Percentiles rank a stretch among this genome's conserved stretches.
phyloP scores from a whole-genome alignment of 1,140 invertebrate species.

The Stegodyphus mimosarum region DNA sequence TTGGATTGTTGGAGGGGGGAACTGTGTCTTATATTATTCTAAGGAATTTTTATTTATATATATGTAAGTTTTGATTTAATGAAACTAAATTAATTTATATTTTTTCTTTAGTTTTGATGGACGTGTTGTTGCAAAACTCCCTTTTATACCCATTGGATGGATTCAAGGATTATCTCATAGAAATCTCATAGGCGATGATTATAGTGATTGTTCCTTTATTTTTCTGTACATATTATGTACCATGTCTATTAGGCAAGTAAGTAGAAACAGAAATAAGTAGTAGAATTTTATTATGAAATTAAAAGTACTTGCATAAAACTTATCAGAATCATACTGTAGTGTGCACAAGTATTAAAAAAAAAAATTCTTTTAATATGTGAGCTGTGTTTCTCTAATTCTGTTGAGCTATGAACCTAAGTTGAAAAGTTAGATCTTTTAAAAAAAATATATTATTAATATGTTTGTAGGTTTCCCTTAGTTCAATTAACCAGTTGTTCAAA shows the following conservation, averaged over 20 bases:
- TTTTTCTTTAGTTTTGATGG: conserved; percentile 89
- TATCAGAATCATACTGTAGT: too few species aligned
- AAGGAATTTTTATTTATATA: too few species aligned
- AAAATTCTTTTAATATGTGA: background rate
- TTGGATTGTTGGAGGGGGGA: too few species aligned
- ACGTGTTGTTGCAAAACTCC: conserved; percentile 94
- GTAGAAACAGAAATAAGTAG: background rate
- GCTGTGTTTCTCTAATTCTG: background rate
- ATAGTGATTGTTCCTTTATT: conserved; percentile 99
- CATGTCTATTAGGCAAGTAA: conserved; percentile 95
- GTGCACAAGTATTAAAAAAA: background rate
- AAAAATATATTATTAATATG: too few species aligned
- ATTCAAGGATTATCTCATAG: conserved; percentile 97
- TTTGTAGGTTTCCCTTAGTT: too few species aligned
- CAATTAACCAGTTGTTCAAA: too few species aligned
- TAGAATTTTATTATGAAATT: background rate
- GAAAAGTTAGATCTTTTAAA: too few species aligned
- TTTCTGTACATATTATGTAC: conserved; percentile 99
- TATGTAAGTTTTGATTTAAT: background rate
- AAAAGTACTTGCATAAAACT: background rate
- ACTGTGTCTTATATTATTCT: too few species aligned
- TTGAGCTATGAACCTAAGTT: background rate
- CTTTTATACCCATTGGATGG: conserved; percentile 95
- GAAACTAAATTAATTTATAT: background rate
- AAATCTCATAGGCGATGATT: conserved; percentile 95